These are phyloP conservation scores for Rhodeus uyekii DNA, from an alignment of 2,797 vertebrate genomes.

Conservation along the genomic window DNA sequence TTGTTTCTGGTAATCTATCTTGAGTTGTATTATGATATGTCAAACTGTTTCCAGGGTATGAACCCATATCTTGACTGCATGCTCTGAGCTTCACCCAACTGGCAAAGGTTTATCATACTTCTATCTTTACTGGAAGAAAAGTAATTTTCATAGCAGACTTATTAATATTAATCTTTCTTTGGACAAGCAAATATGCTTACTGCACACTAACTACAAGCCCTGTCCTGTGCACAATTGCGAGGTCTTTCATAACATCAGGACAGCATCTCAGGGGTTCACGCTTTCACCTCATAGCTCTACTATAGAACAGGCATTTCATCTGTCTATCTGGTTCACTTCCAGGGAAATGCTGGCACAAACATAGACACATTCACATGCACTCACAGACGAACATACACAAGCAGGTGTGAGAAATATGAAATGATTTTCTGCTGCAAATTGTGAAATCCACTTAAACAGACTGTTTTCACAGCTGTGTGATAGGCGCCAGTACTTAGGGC, in stretches of 20 bases:
- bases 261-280: constrained; percentile 19
- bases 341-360: constrained; percentile 16
- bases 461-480: constrained; percentile 67
- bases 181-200: constrained; percentile 6
- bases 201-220: neutral
- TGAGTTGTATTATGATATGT: constrained; percentile 1
- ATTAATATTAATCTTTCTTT: constrained; percentile 27
- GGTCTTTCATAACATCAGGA: constrained; percentile 4
- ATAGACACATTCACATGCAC: neutral
- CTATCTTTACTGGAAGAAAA: constrained; percentile 36
- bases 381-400: neutral
- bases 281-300: constrained; percentile 23
- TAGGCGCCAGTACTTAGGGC: constrained; percentile 52
- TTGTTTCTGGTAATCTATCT: neutral
- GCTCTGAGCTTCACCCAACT: constrained; percentile 14
- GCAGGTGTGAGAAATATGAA: constrained; percentile 38
- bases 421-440: constrained; percentile 27
- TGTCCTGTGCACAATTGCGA: neutral
- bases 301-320: constrained; percentile 25
- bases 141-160: constrained; percentile 17
- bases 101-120: constrained; percentile 24
- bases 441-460: constrained; percentile 56
- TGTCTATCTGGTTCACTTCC: constrained; percentile 8
- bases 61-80: neutral
- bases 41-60: neutral